Evolutionary conservation across 2,113 vertebrate species (phyloP).

Genomic region (Nanorana parkeri): DNA sequence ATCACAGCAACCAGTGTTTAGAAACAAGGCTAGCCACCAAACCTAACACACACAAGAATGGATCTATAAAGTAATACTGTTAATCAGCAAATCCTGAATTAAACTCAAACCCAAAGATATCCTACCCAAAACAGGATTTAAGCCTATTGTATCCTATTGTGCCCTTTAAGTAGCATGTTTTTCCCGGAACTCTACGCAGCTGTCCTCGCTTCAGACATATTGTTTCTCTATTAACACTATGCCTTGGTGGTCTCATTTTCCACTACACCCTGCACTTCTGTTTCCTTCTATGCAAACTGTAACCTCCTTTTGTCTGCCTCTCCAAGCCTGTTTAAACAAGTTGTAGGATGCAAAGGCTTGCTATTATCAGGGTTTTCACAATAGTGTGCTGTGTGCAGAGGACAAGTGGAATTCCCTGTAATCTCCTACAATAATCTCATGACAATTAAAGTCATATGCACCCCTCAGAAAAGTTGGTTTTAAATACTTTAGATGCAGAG

Average conservation of each 20-base stretch:
- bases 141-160: not conserved
- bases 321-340: conserved; percentile 33
- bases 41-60: too few species aligned
- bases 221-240: not conserved
- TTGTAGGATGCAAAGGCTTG: conserved; percentile 20
- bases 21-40: too few species aligned
- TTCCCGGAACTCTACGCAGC: not conserved
- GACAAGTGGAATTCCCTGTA: conserved; percentile 22
- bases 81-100: too few species aligned
- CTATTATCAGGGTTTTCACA: conserved; percentile 40
- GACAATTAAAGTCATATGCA: not conserved
- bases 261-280: conserved; percentile 3
- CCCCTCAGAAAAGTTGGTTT: not conserved
- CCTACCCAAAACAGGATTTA: too few species aligned
- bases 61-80: too few species aligned
- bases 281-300: not conserved
- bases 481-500: not conserved
- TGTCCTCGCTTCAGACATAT: not conserved
- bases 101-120: too few species aligned
- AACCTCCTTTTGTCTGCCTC: conserved; percentile 30
- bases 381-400: not conserved
- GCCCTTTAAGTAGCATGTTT: not conserved
- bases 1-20: too few species aligned
- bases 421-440: conserved; percentile 33
- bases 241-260: conserved; percentile 7